Conservation (phyloP, 2,797 vertebrate genomes). For the Gymnodraco acuticeps region DNA sequence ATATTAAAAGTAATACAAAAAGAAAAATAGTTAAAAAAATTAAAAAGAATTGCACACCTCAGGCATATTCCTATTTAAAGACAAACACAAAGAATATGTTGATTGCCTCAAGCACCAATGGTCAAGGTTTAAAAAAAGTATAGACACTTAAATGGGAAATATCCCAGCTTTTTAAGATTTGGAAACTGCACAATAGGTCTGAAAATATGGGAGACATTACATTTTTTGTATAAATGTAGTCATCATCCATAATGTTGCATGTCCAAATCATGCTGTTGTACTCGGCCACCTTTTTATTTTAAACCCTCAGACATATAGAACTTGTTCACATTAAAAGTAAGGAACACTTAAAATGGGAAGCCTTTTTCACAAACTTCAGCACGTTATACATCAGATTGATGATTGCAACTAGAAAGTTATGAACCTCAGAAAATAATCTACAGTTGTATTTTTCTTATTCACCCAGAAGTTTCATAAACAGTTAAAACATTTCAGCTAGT, state of each 20-base stretch:
- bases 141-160: background rate
- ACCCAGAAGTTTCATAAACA: background rate
- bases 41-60: background rate
- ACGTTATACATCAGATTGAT: background rate
- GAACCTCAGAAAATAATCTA: background rate
- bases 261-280: background rate
- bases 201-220: background rate
- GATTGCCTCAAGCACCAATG: background rate
- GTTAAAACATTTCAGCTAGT: background rate
- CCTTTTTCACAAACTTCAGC: background rate
- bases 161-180: constrained; percentile 2
- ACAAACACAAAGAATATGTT: background rate
- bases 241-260: background rate
- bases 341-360: background rate
- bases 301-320: background rate
- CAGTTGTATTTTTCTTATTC: constrained; percentile 3
- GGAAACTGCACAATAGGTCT: constrained; percentile 3
- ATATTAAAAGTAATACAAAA: too few species aligned
- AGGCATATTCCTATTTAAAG: background rate
- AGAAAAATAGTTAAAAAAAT: too few species aligned
- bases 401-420: constrained; percentile 7
- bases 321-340: background rate
- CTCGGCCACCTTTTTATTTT: background rate
- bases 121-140: background rate
- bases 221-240: background rate